A percentile compares a stretch with the other conserved stretches of the same genome.
Conservation (phyloP, 2,888 invertebrate species). For the Eupithecia exiguata region DNA sequence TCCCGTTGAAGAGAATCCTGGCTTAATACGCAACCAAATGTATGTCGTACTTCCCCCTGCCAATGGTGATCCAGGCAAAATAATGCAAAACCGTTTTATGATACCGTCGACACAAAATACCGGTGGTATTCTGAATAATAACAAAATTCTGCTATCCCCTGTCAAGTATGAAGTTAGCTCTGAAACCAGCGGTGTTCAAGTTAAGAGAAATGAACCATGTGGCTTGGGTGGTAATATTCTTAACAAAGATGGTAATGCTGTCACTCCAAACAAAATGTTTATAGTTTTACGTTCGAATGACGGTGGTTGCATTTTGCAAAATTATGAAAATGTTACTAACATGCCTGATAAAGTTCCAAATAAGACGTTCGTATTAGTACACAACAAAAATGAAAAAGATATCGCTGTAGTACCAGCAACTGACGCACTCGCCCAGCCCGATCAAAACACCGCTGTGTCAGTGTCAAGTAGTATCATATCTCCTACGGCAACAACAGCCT, state of each 20-base stretch:
- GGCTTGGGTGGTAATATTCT: background rate
- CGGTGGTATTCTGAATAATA: slow-evolving; percentile 8
- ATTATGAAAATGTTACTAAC: slow-evolving; percentile 1
- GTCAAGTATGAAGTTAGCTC: slow-evolving; percentile 14
- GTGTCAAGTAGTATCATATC: background rate
- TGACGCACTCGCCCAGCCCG: background rate
- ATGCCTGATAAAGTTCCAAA: slow-evolving; percentile 7
- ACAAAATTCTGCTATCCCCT: slow-evolving; percentile 20
- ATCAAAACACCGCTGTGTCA: slow-evolving; percentile 8
- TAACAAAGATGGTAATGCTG: slow-evolving; percentile 15
- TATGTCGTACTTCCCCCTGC: slow-evolving; percentile 18
- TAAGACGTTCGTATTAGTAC: slow-evolving; percentile 21
- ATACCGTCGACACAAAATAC: slow-evolving; percentile 12
- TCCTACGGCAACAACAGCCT: background rate
- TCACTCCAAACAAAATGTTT: slow-evolving; percentile 20
- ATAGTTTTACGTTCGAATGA: slow-evolving; percentile 15
- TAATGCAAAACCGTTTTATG: slow-evolving; percentile 13
- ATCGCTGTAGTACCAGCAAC: background rate
- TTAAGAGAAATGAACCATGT: background rate
- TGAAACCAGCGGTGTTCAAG: background rate
- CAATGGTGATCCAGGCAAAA: background rate
- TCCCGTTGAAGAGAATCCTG: background rate
- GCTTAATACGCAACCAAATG: slow-evolving; percentile 19
- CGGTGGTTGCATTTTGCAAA: slow-evolving; percentile 2
- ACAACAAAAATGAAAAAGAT: slow-evolving; percentile 20